Conservation (phyloP, 2,888 invertebrate genomes). For the Aphidius colemani region DNA sequence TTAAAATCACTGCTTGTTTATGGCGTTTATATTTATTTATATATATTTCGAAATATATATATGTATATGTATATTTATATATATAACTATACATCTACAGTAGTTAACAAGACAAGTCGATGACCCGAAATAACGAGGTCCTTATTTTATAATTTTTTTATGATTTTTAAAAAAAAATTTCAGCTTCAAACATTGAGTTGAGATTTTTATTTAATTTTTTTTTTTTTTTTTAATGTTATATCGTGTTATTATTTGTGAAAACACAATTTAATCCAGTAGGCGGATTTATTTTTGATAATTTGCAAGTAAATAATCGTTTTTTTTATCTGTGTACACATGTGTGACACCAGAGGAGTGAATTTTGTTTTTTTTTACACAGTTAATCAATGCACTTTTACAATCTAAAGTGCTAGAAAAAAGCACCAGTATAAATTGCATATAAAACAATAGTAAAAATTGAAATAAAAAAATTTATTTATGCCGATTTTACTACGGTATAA, state of each 20-base stretch:
- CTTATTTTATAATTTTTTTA: slow-evolving; percentile 38
- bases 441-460: slow-evolving; percentile 11
- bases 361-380: slow-evolving; percentile 26
- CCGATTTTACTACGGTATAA: slow-evolving; percentile 13
- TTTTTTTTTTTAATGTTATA: slow-evolving; percentile 29
- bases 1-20: slow-evolving; percentile 48
- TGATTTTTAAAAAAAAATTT: slow-evolving; percentile 31
- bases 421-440: slow-evolving; percentile 23
- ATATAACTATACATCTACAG: slow-evolving; percentile 54
- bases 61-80: slow-evolving; percentile 28
- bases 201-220: slow-evolving; percentile 24
- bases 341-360: slow-evolving; percentile 29
- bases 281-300: slow-evolving; percentile 12
- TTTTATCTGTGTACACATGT: slow-evolving; percentile 23
- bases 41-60: too few species aligned
- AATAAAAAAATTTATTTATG: slow-evolving; percentile 7
- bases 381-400: slow-evolving; percentile 23
- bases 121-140: slow-evolving; percentile 43
- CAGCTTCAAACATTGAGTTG: too few species aligned
- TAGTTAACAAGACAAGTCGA: slow-evolving; percentile 58
- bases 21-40: slow-evolving; percentile 36
- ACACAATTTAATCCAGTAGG: slow-evolving; percentile 19
- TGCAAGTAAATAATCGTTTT: slow-evolving; percentile 13
- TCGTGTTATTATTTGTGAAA: slow-evolving; percentile 27
- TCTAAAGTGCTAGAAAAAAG: slow-evolving; percentile 21